A percentile compares a stretch with the other conserved stretches of the same genome.
These are phyloP conservation scores for Tetragonula clypearis DNA, from an alignment of 1,140 invertebrate genomes.

Conservation along the genomic window DNA sequence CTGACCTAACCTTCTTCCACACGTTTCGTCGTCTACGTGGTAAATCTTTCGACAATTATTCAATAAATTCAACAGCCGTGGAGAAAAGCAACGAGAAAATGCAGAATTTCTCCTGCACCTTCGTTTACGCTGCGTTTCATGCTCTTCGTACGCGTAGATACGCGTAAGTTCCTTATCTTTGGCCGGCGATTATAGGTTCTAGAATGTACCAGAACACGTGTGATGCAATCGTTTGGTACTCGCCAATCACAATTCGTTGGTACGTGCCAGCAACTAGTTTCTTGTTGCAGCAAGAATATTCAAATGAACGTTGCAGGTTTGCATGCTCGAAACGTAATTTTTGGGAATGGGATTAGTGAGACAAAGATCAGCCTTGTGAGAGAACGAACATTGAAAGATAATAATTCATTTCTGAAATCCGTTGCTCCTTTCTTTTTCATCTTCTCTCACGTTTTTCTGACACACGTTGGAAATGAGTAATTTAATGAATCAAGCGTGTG, in stretches of 20 bases:
- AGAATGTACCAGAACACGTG: slow-evolving; percentile 49
- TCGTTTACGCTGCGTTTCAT: background rate
- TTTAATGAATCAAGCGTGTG: background rate
- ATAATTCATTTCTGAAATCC: no score
- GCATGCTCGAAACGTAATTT: background rate
- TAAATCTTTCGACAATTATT: background rate
- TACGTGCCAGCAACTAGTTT: background rate
- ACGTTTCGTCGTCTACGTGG: no score
- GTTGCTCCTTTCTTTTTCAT: no score
- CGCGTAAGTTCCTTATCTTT: background rate
- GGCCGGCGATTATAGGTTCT: background rate
- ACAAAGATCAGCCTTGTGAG: no score
- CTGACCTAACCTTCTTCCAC: slow-evolving; percentile 27
- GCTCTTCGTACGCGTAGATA: background rate
- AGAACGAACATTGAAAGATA: no score
- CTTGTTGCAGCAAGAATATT: background rate
- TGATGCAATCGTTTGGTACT: slow-evolving; percentile 46
- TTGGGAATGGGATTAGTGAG: no score
- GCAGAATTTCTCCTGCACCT: background rate
- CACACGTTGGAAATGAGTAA: background rate
- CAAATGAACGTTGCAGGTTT: background rate
- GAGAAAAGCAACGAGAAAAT: background rate
- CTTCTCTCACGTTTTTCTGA: background rate
- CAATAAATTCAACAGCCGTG: background rate
- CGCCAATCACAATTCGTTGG: slow-evolving; percentile 22